Base-by-base conservation (phyloP, 1,140 invertebrate genomes). In the Heliconius hewitsoni region DNA sequence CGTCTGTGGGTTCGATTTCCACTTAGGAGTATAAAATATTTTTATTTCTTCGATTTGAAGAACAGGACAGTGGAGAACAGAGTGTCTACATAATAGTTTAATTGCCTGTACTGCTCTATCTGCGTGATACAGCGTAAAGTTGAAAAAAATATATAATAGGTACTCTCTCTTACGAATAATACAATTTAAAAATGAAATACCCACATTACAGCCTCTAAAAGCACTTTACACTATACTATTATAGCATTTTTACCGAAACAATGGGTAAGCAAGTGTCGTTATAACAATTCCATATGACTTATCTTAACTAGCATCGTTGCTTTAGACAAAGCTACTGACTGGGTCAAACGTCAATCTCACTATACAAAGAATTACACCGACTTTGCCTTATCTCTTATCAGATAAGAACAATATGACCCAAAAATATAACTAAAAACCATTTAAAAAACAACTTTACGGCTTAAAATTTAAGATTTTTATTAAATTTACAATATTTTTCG, bases 301-400 rank as follows among this genome's bases (percentile, higher is more conserved):
- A 76, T 76, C 74, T 76, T 50, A 76, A 55, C 34, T 71, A 71
- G 39, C 60, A 76, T 76, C 74, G 23, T 46, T 66, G 55, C 18
- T 19, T 34, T 60, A 46, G 57, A 76, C 74, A 70, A 76, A 46
- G 72, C 72, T 78, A 71, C 52, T 30, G 71, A 73, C 52, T 30
- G 71, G 77, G 82, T 83, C 82, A 81, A 77, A 80, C 50, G 80
- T 77, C 80, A 83, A 73, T 73, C 82, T 80, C 80, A 80, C 81
- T 78, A 73, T 73, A 77, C 77, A 81, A 76, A 81, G 72, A 46
- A 50, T 66, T 70, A 70, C 60, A 46, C 37, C 74, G 60, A 79
- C 78, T 74, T 72, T n/a, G 9, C 34, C 70, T 80, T 82, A 82
- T 82, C 81, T 80, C 50, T 66, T 66, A 70, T 50, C 72, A 11